These are phyloP conservation scores for Tursiops truncatus DNA, from an alignment of 2,113 vertebrate genomes.

Conservation along the genomic window DNA sequence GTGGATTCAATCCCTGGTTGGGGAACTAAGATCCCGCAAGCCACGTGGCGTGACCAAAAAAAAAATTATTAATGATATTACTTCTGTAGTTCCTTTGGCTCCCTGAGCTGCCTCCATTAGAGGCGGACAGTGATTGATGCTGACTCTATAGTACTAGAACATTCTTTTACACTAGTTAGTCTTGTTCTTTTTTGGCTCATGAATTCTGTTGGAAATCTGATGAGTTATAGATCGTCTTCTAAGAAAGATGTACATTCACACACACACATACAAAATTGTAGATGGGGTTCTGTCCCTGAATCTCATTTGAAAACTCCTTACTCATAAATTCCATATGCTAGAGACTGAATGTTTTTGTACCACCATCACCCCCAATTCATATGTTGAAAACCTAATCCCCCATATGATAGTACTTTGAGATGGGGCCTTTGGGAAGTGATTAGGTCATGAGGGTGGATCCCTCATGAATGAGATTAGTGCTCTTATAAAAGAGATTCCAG, in stretches of 20 bases:
- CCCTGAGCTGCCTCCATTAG: not conserved
- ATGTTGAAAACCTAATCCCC: not conserved
- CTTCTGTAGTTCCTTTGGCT: not conserved
- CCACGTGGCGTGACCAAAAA: not conserved
- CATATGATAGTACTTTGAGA: not conserved
- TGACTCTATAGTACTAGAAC: not conserved
- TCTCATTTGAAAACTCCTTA: constrained; percentile 8
- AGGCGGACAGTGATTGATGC: not conserved
- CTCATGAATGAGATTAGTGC: not conserved
- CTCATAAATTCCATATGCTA: not conserved
- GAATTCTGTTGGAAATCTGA: constrained; percentile 39
- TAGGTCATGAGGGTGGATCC: not conserved
- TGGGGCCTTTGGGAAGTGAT: not conserved
- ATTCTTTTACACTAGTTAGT: not conserved
- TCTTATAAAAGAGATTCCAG: not conserved
- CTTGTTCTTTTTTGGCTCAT: not conserved
- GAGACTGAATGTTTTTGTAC: not conserved
- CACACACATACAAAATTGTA: not conserved
- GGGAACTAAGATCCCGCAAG: not conserved
- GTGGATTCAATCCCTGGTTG: not conserved
- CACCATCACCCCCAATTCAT: not conserved
- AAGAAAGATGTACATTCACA: not conserved
- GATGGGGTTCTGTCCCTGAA: not conserved
- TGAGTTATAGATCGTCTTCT: not conserved
- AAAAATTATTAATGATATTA: constrained; percentile 4